Percentiles rank a stretch among this genome's conserved stretches.
Evolutionary conservation across 2,797 vertebrate species (phyloP).

Genomic region (Xenentodon cancila): DNA sequence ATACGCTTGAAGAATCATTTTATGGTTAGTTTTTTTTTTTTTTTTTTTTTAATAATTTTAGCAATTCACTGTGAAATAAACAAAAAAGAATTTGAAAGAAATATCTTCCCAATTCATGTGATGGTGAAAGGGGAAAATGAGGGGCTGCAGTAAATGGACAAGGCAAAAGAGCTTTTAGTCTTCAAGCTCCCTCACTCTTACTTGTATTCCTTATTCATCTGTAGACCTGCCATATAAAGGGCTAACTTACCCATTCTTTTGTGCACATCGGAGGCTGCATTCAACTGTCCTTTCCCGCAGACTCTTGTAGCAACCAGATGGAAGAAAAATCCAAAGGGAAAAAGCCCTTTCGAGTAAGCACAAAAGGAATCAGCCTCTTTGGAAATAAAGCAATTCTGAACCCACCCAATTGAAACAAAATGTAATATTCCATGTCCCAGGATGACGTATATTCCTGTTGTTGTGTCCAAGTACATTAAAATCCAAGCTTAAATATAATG

Average conservation of each 20-base stretch:
- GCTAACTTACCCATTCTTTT: conserved; percentile 99
- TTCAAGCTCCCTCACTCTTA: conserved; percentile 55
- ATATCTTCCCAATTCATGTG: conserved; percentile 18
- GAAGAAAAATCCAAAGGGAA: conserved; percentile 90
- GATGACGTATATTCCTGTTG: conserved; percentile 65
- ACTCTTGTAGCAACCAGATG: conserved; percentile 93
- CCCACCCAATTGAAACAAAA: conserved; percentile 82
- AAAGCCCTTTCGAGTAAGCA: conserved; percentile 88
- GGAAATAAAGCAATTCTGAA: conserved; percentile 81
- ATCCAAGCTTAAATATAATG: conserved; percentile 65
- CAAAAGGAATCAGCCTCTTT: conserved; percentile 84
- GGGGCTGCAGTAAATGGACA: conserved; percentile 63
- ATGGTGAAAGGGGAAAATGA: conserved; percentile 42
- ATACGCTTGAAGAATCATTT: neutral
- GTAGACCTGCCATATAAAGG: conserved; percentile 83
- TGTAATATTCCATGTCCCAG: conserved; percentile 85
- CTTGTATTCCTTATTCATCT: conserved; percentile 81
- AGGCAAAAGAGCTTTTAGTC: conserved; percentile 72
- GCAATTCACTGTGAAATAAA: neutral
- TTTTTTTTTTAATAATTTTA: conserved; percentile 13
- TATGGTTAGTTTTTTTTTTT: neutral
- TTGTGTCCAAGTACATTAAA: conserved; percentile 58
- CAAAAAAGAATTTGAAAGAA: conserved; percentile 22
- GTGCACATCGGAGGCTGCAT: conserved; percentile 99
- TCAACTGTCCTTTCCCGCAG: conserved; percentile 95